Conservation (phyloP, 2,797 vertebrate genomes). For the Liparis tanakae region DNA sequence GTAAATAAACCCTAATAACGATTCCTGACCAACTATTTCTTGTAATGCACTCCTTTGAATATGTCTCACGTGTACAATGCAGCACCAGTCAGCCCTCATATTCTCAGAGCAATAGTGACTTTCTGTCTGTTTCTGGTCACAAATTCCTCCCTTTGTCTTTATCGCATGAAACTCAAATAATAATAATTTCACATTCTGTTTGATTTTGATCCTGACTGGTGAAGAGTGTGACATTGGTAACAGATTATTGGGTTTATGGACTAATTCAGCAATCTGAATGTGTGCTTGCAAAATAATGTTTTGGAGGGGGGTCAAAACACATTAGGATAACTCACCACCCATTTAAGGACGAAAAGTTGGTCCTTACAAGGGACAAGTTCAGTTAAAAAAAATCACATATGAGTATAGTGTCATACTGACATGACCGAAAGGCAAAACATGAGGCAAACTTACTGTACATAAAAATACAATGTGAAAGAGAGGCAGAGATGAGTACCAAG, state of each 20-base stretch:
- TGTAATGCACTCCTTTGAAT: not conserved
- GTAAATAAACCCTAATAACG: not conserved
- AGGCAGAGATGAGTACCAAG: not conserved
- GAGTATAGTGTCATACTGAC: not conserved
- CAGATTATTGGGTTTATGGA: not conserved
- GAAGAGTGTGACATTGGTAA: not conserved
- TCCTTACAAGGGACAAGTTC: not conserved
- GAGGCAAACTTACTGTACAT: not conserved
- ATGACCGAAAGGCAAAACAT: not conserved
- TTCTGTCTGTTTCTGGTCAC: not conserved
- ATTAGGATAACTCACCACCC: not conserved
- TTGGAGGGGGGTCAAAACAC: not conserved
- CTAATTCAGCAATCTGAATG: conserved; percentile 5
- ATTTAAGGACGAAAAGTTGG: not conserved
- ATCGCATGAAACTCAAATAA: not conserved
- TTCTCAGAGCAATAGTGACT: not conserved
- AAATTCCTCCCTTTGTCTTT: not conserved
- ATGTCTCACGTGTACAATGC: not conserved
- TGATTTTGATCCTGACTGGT: not conserved
- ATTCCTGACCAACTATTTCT: not conserved
- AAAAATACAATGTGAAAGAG: not conserved
- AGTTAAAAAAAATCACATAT: not conserved
- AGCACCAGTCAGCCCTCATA: not conserved
- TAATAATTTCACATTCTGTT: not conserved
- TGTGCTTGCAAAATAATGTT: not conserved